phyloP scores from a whole-genome alignment of 2,797 vertebrate genomes.

The Aulostomus chinensis region DNA sequence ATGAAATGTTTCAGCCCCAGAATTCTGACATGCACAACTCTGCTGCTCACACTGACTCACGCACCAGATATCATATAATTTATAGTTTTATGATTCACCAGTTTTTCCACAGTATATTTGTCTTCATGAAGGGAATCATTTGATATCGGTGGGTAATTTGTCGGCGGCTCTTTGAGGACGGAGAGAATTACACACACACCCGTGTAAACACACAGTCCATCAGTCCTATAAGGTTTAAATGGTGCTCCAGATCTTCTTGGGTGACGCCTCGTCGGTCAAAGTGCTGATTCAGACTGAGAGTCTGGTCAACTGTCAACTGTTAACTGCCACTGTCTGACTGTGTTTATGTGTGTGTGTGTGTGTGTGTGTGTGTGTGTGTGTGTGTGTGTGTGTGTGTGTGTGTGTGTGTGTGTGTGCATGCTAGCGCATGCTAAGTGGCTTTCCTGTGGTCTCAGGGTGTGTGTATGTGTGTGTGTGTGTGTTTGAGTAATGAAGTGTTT shows the following conservation, averaged over 20 bases:
- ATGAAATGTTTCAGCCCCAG: no score
- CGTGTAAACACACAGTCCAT: slow-evolving; percentile 7
- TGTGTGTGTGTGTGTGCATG: slow-evolving; percentile 42
- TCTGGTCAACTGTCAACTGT: slow-evolving; percentile 44
- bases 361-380: slow-evolving; percentile 37
- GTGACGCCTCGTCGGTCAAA: slow-evolving; percentile 6
- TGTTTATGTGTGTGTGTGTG: slow-evolving; percentile 47
- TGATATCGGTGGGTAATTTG: neutral
- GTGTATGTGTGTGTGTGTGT: no score
- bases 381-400: no score
- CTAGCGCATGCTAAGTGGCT: slow-evolving; percentile 34
- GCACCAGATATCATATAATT: neutral
- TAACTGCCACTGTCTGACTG: slow-evolving; percentile 43
- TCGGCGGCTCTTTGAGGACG: neutral
- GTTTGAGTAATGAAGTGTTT: slow-evolving; percentile 17
- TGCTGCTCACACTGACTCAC: neutral
- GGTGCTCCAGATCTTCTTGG: slow-evolving; percentile 9
- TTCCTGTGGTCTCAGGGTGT: slow-evolving; percentile 15
- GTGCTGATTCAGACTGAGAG: slow-evolving; percentile 33
- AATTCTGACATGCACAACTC: neutral
- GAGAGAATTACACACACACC: slow-evolving; percentile 7
- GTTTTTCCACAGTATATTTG: no score
- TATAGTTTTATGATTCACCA: neutral
- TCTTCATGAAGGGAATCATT: neutral
- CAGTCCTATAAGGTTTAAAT: slow-evolving; percentile 15